Base-by-base conservation (phyloP, 2,797 vertebrate species). In the Acrossocheilus fasciatus region DNA sequence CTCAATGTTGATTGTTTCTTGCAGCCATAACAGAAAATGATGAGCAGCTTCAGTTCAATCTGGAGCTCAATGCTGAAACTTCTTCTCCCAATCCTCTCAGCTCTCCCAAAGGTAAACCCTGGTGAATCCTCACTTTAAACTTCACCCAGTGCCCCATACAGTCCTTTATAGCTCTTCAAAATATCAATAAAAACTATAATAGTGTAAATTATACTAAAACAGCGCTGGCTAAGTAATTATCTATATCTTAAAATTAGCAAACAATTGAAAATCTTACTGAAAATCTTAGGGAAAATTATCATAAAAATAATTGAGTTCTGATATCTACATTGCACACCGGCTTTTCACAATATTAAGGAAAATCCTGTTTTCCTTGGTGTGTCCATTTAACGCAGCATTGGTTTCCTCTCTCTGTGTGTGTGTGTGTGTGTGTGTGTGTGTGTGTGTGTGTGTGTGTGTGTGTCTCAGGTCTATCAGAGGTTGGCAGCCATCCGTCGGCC, bases 11-110 rank as follows among this genome's bases (percentile, higher is more conserved):
- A 88, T 3, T 85, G 6, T 85, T 43, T 89, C 66, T 77, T 91
- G 81, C 88, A 98, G 98, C 94, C 57, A 95, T 95, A 84, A 90
- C 94, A 83, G 98, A 99, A 89, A 96, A 95, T 14, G 98, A 99
- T 85, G 98, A 99, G 69, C 97, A 98, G 88, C 95, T 99, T 54
- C 98, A 99, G 81, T 99, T 99, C 91, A 93, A 97, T 0, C 12
- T 99, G 94, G 98, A 99, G 92, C 96, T 99, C 90, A 96, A 94
- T 64, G 95, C 96, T 23, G 98, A 99, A 87, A 91, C 95, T 0
- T 94, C 96, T 26, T 94, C 95, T 70, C 68, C 94, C 90, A 97
- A 95, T 50, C 91, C 94, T 45, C 97, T 96, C 91, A 93, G 94
- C 26, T 93, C 96, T 36, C 91, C 96, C 85, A 98, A 97, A 97